phyloP scores from a whole-genome alignment of 2,113 vertebrate species.

The Plectropomus leopardus region DNA sequence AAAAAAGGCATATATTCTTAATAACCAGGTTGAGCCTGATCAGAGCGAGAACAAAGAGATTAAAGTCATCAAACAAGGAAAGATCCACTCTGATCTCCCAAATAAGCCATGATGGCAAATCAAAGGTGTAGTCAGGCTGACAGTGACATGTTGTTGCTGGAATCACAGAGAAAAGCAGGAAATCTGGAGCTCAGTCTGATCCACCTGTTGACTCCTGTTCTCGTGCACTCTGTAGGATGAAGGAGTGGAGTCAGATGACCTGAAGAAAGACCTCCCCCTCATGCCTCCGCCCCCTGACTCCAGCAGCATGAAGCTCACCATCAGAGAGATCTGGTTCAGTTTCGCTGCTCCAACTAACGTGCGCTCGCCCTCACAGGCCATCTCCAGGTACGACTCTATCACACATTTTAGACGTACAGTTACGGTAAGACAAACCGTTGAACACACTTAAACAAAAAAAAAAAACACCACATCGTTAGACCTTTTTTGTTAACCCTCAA shows the following conservation, averaged over 20 bases:
- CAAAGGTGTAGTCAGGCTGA: not conserved
- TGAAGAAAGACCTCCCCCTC: slow-evolving; percentile 97
- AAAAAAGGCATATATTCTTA: not conserved
- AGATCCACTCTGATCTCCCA: not conserved
- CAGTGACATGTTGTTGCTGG: not conserved
- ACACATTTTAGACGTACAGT: no score
- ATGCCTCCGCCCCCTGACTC: slow-evolving; percentile 98
- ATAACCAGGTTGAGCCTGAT: not conserved
- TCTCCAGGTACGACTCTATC: slow-evolving; percentile 88
- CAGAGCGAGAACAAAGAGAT: not conserved
- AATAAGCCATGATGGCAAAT: not conserved
- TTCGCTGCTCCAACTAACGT: slow-evolving; percentile 98
- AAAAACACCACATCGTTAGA: no score
- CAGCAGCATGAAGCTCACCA: slow-evolving; percentile 98
- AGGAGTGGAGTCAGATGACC: slow-evolving; percentile 97
- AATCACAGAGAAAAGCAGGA: not conserved
- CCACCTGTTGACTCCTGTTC: not conserved
- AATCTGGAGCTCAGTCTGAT: not conserved
- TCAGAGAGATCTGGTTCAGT: slow-evolving; percentile 99
- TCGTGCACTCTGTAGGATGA: slow-evolving; percentile 89
- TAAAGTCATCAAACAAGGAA: not conserved
- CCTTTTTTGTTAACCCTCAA: no score
- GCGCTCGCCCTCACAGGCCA: slow-evolving; percentile 90
- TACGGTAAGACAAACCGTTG: not conserved
- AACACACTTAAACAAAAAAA: not conserved